Percentiles rank a stretch among this genome's conserved stretches.
Conservation (phyloP, 2,113 vertebrate genomes). For the Nyctereutes procyonoides region DNA sequence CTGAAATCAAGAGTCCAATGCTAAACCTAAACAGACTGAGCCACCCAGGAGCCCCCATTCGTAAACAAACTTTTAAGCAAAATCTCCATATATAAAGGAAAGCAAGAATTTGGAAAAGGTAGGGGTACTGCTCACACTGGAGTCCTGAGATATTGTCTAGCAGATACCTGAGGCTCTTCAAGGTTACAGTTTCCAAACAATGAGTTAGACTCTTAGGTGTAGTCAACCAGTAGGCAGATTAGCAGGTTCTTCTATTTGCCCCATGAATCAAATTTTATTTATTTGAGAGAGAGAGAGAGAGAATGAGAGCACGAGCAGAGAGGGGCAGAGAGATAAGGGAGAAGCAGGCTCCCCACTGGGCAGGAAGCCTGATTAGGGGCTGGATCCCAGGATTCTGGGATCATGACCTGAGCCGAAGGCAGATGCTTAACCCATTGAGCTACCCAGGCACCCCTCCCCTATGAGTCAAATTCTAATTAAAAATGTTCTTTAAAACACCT, state of each 20-base stretch:
- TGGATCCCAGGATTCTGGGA: not conserved
- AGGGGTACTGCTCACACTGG: not conserved
- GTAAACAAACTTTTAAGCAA: not conserved
- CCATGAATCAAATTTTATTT: not conserved
- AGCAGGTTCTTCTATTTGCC: not conserved
- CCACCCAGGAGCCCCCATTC: not conserved
- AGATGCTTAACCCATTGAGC: not conserved
- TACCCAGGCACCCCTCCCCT: no score
- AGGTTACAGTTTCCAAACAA: not conserved
- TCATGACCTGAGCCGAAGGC: not conserved
- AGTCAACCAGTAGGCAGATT: not conserved
- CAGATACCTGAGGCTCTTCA: not conserved
- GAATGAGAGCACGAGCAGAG: not conserved
- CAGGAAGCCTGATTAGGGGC: not conserved
- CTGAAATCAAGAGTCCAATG: not conserved
- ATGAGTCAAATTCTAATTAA: not conserved
- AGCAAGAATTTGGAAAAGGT: not conserved
- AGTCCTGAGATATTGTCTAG: not conserved
- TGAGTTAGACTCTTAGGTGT: not conserved
- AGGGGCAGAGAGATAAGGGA: not conserved
- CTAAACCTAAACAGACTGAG: not conserved
- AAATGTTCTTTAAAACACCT: not conserved
- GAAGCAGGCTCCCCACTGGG: not conserved
- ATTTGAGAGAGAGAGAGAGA: not conserved
- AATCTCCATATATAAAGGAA: not conserved